Conservation (phyloP, 2,113 vertebrate species). For the Seriola quinqueradiata region DNA sequence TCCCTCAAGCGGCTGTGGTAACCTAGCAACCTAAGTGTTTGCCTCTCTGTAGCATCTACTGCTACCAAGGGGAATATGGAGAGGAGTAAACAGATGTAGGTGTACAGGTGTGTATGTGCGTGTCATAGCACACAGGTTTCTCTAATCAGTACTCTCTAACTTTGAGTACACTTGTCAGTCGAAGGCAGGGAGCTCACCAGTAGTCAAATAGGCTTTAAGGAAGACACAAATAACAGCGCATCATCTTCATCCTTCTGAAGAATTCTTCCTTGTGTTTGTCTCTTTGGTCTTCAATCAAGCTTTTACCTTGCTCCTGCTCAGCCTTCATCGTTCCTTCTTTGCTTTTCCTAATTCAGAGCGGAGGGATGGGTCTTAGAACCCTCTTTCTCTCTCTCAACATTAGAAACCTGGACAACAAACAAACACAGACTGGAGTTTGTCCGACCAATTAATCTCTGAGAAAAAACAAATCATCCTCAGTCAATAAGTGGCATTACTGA, state of each 20-base stretch:
- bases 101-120: constrained; percentile 1
- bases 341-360: neutral
- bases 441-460: neutral
- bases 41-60: constrained; percentile 46
- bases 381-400: neutral
- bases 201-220: neutral
- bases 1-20: constrained; percentile 54
- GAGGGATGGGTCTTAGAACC: neutral
- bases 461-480: neutral
- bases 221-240: neutral
- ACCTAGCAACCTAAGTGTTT: constrained; percentile 70
- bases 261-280: neutral
- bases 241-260: constrained; percentile 12
- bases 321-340: neutral
- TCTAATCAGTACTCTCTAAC: neutral
- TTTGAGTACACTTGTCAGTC: neutral
- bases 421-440: neutral
- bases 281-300: constrained; percentile 4
- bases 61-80: constrained; percentile 57
- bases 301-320: neutral
- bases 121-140: constrained; percentile 11
- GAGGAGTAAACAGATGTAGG: constrained; percentile 70
- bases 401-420: constrained; percentile 5
- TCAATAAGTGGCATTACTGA: neutral
- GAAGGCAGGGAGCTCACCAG: neutral